Conservation (phyloP, 1,140 invertebrate species). For the Macrobrachium nipponense region DNA sequence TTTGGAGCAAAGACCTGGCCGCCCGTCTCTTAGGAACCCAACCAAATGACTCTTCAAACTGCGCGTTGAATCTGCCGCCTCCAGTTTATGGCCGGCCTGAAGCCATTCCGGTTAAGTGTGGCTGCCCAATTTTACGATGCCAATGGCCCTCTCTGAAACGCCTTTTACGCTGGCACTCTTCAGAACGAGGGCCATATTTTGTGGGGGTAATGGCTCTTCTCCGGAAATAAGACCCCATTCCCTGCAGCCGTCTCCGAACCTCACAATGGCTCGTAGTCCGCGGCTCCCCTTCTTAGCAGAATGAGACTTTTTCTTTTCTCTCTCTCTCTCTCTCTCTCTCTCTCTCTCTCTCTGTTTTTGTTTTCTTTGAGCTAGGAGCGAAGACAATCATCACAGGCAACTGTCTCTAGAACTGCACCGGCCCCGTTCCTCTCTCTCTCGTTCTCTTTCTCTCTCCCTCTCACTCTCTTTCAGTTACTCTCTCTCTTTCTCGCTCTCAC, state of each 20-base stretch:
- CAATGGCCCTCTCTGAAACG: slow-evolving; percentile 60
- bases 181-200: slow-evolving; percentile 60
- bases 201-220: slow-evolving; percentile 55
- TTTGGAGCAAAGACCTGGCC: not conserved
- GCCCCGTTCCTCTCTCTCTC: slow-evolving; percentile 18
- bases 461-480: slow-evolving; percentile 15
- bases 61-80: slow-evolving; percentile 55
- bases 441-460: slow-evolving; percentile 30
- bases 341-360: slow-evolving; percentile 6
- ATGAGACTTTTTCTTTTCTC: slow-evolving; percentile 29
- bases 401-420: slow-evolving; percentile 51
- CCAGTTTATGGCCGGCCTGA: slow-evolving; percentile 60
- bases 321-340: slow-evolving; percentile 14
- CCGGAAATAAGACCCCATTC: slow-evolving; percentile 63
- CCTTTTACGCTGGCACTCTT: slow-evolving; percentile 62
- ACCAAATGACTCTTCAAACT: slow-evolving; percentile 62
- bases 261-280: slow-evolving; percentile 58
- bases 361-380: slow-evolving; percentile 1
- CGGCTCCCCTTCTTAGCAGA: slow-evolving; percentile 46
- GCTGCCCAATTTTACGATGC: slow-evolving; percentile 58
- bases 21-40: slow-evolving; percentile 31
- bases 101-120: slow-evolving; percentile 63
- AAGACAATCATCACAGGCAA: slow-evolving; percentile 61
- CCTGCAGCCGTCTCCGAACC: slow-evolving; percentile 53
- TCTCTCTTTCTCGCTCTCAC: slow-evolving; percentile 6